Evolutionary conservation across 2,888 invertebrate genomes (phyloP).

Genomic region (Pinctada fucata): DNA sequence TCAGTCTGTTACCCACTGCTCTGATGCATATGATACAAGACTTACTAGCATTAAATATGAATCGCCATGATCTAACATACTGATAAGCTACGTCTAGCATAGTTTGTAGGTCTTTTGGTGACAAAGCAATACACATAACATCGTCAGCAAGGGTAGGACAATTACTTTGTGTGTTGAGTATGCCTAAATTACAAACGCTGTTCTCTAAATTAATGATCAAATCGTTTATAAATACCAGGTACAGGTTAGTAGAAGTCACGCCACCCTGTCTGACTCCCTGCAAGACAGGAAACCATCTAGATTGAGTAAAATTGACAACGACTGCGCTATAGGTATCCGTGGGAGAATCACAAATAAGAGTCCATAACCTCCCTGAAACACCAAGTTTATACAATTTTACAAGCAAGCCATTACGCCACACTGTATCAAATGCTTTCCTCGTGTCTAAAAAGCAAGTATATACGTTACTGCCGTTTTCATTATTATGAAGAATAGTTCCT

Average conservation of each 20-base stretch:
- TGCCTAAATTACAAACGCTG: neutral
- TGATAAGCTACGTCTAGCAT: constrained; percentile 14
- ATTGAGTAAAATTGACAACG: too few species aligned
- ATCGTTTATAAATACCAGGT: constrained; percentile 22
- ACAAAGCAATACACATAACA: neutral
- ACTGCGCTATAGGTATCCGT: constrained; percentile 9
- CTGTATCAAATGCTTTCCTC: too few species aligned
- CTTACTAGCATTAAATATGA: constrained; percentile 11
- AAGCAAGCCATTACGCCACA: too few species aligned
- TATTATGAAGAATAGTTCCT: too few species aligned
- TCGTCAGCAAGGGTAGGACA: constrained; percentile 20
- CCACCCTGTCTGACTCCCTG: constrained; percentile 28
- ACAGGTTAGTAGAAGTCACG: constrained; percentile 22
- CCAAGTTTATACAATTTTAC: too few species aligned
- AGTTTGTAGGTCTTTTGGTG: constrained; percentile 9
- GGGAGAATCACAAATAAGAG: too few species aligned
- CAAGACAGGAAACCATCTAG: constrained; percentile 10
- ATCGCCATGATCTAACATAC: constrained; percentile 6
- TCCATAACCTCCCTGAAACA: too few species aligned
- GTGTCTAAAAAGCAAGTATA: too few species aligned
- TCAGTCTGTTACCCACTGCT: too few species aligned
- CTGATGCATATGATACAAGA: neutral
- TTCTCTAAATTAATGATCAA: neutral
- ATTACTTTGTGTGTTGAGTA: neutral
- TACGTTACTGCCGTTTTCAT: too few species aligned